A percentile compares a stretch with the other conserved stretches of the same genome.
Conservation (phyloP, 2,888 invertebrate species). For the Melipona bicolor region DNA sequence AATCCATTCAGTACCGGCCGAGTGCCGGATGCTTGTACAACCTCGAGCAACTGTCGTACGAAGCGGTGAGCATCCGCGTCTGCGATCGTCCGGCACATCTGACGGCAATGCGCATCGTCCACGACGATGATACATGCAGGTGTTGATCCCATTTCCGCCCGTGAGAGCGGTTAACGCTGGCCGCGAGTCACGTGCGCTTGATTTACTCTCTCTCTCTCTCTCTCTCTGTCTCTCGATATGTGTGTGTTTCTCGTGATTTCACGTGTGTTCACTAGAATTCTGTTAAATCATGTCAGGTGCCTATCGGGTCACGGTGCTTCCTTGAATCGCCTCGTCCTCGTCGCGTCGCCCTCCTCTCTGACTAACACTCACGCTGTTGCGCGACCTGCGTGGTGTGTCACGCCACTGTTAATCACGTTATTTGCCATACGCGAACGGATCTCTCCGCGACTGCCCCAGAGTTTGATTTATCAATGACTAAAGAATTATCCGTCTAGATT, state of each 20-base stretch:
- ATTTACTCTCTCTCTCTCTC: constrained; percentile 66
- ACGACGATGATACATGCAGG: constrained; percentile 73
- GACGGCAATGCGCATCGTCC: constrained; percentile 48
- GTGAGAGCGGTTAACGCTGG: constrained; percentile 50
- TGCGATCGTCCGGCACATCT: constrained; percentile 46
- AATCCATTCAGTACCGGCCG: constrained; percentile 6
- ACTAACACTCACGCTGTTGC: background rate
- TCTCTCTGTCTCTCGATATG: constrained; percentile 12
- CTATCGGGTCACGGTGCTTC: constrained; percentile 3
- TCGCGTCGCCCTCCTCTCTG: background rate
- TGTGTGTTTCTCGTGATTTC: constrained; percentile 1
- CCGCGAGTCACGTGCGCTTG: constrained; percentile 72
- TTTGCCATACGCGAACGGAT: constrained; percentile 1
- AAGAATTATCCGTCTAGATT: too few species aligned
- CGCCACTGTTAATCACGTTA: constrained; percentile 23
- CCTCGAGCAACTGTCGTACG: constrained; percentile 10
- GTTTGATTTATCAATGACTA: background rate
- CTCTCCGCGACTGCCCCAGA: background rate
- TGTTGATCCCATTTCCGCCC: constrained; percentile 75
- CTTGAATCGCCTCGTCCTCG: constrained; percentile 3
- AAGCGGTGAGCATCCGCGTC: constrained; percentile 21
- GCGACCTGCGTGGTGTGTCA: background rate
- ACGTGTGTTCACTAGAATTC: constrained; percentile 49
- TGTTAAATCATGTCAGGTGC: constrained; percentile 58
- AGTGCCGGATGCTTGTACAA: constrained; percentile 26